Base-by-base conservation (phyloP, 2,888 invertebrate species). In the Epiblema foenella region DNA sequence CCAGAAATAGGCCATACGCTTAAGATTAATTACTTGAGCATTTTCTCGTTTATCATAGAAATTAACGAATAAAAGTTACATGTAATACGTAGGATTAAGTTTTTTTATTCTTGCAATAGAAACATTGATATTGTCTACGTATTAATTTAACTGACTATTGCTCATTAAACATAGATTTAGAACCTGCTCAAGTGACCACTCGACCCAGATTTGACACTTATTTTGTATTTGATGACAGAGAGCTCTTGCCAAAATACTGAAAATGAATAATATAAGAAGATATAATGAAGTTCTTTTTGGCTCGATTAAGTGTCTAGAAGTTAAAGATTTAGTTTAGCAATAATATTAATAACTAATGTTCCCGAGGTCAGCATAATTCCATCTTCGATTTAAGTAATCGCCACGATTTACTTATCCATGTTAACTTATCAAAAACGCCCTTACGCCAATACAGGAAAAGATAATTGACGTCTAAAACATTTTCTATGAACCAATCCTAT, bases 251-350 rank as follows among this genome's bases (percentile, higher is more conserved):
- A 63, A 57, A 69, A 63, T 39, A 42, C 15, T 69, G 52, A 64
- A 49, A 63, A 39, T 57, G 12, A 39, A 57, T 64, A 39, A 29
- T 33, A 10, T 33, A 46, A 33, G 29, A 17, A 51, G 39, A n/a
- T 58, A 37, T 20, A 58, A 69, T 46, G 52, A 51, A 24, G 59
- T 60, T 68, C 52, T 73, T 73, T 76, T 79, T 78, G 76, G 77
- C 77, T 81, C 78, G 76, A 75, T 69, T 52, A 65, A 18, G 12
- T 37, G 37, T 39, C 17, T 29, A 52, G 15, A 52, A 52, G 24
- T 57, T 33, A 67, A 11, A 20, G 15, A 49, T 4, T 18, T 18
- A 20, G n/a, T 15, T 29, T 33, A 33, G 5, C 33, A 33, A 24
- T 33, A 29, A 29, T 24, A 46, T 24, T 46, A 29, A 20, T n/a